These are phyloP conservation scores for Meloidogyne floridensis DNA, from an alignment of 1,140 invertebrate species.

Conservation along the genomic window DNA sequence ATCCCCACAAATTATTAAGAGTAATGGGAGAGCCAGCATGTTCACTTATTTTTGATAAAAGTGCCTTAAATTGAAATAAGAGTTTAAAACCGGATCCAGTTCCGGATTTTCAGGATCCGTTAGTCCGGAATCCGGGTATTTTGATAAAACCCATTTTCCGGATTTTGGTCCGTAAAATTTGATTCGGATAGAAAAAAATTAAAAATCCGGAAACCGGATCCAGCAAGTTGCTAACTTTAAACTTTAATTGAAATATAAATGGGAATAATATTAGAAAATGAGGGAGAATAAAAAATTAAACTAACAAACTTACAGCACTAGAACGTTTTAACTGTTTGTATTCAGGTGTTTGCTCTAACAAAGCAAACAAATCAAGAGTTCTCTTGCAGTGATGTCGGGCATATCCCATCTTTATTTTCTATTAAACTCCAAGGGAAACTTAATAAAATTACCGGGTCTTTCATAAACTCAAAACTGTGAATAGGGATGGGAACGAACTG, in stretches of 20 bases:
- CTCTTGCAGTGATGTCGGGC: slow-evolving; percentile 22
- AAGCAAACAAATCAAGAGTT: slow-evolving; percentile 26
- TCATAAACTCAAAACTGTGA: slow-evolving; percentile 33
- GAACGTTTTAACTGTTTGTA: slow-evolving; percentile 27
- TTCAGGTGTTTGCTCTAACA: slow-evolving; percentile 16
- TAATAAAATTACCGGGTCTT: slow-evolving; percentile 30
- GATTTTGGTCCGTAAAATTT: no score
- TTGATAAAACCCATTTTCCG: no score
- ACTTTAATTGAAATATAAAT: no score
- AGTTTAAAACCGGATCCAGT: neutral
- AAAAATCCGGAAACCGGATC: no score
- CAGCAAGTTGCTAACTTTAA: no score
- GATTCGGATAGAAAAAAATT: no score
- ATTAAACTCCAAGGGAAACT: neutral
- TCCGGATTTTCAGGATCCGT: no score
- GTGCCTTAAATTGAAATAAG: slow-evolving; percentile 10
- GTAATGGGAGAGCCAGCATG: slow-evolving; percentile 23
- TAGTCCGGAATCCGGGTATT: no score
- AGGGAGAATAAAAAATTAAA: neutral
- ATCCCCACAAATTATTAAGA: slow-evolving; percentile 26
- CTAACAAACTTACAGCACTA: slow-evolving; percentile 16
- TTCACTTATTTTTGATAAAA: slow-evolving; percentile 30
- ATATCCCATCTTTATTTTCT: slow-evolving; percentile 15
- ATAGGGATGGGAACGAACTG: slow-evolving; percentile 27
- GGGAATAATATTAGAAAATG: no score